Conservation (phyloP, 2,888 invertebrate genomes). For the Athrips mouffetella region DNA sequence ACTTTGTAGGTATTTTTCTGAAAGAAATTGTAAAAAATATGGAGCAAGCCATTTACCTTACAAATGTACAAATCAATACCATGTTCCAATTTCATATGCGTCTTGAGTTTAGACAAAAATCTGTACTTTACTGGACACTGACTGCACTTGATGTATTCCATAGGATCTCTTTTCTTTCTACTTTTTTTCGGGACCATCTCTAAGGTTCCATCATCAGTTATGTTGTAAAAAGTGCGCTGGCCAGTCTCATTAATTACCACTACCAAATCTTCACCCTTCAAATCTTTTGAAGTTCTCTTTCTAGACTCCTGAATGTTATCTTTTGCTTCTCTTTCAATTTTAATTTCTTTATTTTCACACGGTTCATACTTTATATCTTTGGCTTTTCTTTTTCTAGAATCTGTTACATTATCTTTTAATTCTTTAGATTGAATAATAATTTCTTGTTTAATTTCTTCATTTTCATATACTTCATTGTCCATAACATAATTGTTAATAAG, state of each 20-base stretch:
- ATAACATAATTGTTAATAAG: slow-evolving; percentile 15
- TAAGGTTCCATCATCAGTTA: slow-evolving; percentile 31
- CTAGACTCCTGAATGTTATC: too few species aligned
- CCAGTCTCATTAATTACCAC: slow-evolving; percentile 40
- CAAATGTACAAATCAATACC: slow-evolving; percentile 52
- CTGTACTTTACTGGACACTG: slow-evolving; percentile 58
- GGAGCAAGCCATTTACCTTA: too few species aligned
- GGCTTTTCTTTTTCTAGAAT: too few species aligned
- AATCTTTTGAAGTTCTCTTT: not conserved
- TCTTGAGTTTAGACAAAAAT: slow-evolving; percentile 56
- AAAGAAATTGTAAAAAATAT: too few species aligned
- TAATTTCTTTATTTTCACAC: not conserved
- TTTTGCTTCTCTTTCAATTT: not conserved
- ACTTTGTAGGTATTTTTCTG: too few species aligned
- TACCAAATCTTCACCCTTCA: slow-evolving; percentile 34
- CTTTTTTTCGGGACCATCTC: slow-evolving; percentile 25
- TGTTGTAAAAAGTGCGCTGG: slow-evolving; percentile 33
- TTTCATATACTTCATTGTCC: not conserved
- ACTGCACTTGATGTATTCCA: slow-evolving; percentile 50
- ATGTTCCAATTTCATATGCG: slow-evolving; percentile 60
- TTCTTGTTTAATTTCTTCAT: not conserved
- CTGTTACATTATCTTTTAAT: too few species aligned
- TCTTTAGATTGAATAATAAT: too few species aligned
- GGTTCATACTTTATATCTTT: not conserved
- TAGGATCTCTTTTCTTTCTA: slow-evolving; percentile 50